These are phyloP conservation scores for Neodiprion lecontei DNA, from an alignment of 1,140 invertebrate genomes.

Conservation along the genomic window DNA sequence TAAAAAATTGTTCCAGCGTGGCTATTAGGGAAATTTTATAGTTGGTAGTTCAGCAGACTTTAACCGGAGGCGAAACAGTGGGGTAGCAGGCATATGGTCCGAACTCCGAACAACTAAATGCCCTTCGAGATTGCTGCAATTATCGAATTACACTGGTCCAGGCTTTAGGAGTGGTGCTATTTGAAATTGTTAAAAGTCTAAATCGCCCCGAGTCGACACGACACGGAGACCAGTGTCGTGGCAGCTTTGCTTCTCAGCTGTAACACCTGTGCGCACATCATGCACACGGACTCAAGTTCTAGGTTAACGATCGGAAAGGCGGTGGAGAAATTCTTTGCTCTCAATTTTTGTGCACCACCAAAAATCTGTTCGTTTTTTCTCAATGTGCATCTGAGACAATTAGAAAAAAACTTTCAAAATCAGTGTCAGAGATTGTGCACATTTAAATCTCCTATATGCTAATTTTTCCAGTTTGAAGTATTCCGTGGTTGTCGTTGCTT, in stretches of 20 bases:
- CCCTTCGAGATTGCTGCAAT: slow-evolving; percentile 48
- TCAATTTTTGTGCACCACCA: too few species aligned
- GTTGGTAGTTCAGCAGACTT: slow-evolving; percentile 34
- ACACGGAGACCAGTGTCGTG: background rate
- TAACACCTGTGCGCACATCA: too few species aligned
- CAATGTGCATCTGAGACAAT: too few species aligned
- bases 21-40: slow-evolving; percentile 45
- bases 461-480: too few species aligned
- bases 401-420: too few species aligned
- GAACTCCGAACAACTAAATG: slow-evolving; percentile 44
- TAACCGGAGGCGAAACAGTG: slow-evolving; percentile 35
- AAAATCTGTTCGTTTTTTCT: too few species aligned
- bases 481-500: too few species aligned
- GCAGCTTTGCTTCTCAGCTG: background rate
- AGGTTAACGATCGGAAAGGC: slow-evolving; percentile 14
- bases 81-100: slow-evolving; percentile 38
- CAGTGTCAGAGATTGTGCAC: too few species aligned
- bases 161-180: background rate
- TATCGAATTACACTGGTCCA: slow-evolving; percentile 49
- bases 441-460: too few species aligned
- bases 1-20: slow-evolving; percentile 14
- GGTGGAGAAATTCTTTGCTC: background rate
- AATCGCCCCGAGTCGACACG: background rate
- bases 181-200: background rate
- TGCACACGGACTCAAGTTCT: too few species aligned